These are phyloP conservation scores for Geococcyx californianus DNA, from an alignment of 2,113 vertebrate genomes.

Conservation along the genomic window DNA sequence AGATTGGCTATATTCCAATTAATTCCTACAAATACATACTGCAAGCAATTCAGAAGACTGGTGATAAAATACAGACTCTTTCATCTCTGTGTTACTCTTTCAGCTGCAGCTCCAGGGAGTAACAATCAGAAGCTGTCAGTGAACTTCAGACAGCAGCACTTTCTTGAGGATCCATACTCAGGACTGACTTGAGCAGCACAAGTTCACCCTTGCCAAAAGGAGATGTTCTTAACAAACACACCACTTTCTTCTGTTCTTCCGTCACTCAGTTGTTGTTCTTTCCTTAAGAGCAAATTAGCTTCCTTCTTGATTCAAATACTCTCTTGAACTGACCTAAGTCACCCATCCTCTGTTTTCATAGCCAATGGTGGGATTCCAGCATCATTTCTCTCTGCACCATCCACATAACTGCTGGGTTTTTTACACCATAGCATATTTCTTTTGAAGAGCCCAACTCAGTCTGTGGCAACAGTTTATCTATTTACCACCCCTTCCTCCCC, in stretches of 20 bases:
- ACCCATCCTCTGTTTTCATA: constrained; percentile 12
- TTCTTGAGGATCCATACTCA: not conserved
- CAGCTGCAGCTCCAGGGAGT: not conserved
- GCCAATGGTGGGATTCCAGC: not conserved
- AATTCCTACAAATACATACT: not conserved
- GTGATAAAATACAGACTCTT: not conserved
- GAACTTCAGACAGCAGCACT: not conserved
- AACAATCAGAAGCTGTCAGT: not conserved
- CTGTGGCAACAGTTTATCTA: not conserved
- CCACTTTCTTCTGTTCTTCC: not conserved
- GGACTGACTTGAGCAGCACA: not conserved
- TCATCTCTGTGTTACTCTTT: not conserved
- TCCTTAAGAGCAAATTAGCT: not conserved
- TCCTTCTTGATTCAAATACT: constrained; percentile 41
- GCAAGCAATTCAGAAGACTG: not conserved
- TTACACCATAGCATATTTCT: not conserved
- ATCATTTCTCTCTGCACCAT: not conserved
- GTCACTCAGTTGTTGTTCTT: not conserved
- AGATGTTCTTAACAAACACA: not conserved
- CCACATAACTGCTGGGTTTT: not conserved
- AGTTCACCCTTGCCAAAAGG: not conserved
- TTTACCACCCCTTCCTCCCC: not conserved
- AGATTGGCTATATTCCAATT: not conserved
- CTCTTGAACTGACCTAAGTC: constrained; percentile 12
- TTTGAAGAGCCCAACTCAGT: not conserved